Conservation (phyloP, 2,113 vertebrate genomes). For the Formicarius rufipectus region DNA sequence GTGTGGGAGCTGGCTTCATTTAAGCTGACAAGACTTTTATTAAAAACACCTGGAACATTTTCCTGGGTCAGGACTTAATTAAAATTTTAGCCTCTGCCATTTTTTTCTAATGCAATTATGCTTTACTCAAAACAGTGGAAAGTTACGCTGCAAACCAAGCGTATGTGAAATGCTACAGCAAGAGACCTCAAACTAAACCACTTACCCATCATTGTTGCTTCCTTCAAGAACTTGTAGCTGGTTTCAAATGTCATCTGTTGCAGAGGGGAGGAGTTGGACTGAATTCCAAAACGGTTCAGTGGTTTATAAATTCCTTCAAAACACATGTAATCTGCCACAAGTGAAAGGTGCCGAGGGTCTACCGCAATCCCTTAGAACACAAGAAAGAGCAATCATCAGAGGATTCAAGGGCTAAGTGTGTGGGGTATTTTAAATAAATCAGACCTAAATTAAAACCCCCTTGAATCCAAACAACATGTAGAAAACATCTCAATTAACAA, state of each 20-base stretch:
- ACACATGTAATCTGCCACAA: slow-evolving; percentile 99
- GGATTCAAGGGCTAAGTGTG: neutral
- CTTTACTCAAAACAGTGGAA: neutral
- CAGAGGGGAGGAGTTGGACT: slow-evolving; percentile 91
- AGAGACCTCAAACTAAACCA: neutral
- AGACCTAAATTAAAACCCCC: neutral
- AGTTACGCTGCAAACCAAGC: neutral
- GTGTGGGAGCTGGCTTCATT: neutral
- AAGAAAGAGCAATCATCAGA: neutral
- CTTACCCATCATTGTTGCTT: slow-evolving; percentile 88
- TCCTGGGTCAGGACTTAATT: neutral
- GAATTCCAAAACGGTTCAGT: slow-evolving; percentile 87
- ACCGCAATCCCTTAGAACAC: slow-evolving; percentile 85
- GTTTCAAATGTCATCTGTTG: slow-evolving; percentile 99
- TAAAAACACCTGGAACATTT: slow-evolving; percentile 12
- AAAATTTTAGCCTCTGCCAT: neutral
- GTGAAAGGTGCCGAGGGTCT: slow-evolving; percentile 92
- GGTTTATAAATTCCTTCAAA: slow-evolving; percentile 94
- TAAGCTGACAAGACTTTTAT: neutral
- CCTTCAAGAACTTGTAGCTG: slow-evolving; percentile 94
- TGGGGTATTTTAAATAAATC: neutral
- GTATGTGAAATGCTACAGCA: neutral
- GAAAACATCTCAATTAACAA: neutral
- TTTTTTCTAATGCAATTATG: neutral
- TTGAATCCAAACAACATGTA: neutral